Evolutionary conservation across 1,140 invertebrate genomes (phyloP), one percentile per base, ranked within the genome.

Genomic region (Diorhabda carinulata): DNA sequence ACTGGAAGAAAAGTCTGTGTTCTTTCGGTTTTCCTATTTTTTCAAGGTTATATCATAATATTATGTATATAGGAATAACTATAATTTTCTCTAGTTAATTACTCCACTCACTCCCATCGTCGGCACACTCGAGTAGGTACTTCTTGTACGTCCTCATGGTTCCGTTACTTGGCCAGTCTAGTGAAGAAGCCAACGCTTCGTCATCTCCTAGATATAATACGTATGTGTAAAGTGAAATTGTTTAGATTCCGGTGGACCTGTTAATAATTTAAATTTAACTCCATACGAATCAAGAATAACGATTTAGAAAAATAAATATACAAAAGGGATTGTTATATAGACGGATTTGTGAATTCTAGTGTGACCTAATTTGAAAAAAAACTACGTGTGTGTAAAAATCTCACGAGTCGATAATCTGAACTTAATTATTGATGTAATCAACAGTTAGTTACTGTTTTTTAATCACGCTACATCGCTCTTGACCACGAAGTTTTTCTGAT

Each of bases 381-480:
- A 8, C 47, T 52, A n/a, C n/a, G 47, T 52, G n/a, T 52, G 47
- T 52, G 47, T 52, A 52, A 52, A 52, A 52, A 52, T 52, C 47
- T 52, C 47, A 52, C 47, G 47, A 52, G 47, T 52, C 47, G 47
- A 52, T 52, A 52, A 52, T 52, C n/a, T n/a, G 47, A 52, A 52
- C 6, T 52, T 52, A 52, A 52, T 52, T 52, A 52, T 52, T 52
- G 47, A 52, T 52, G 47, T 52, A 52, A 52, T 52, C 47, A 52
- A 52, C 47, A 52, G 47, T 52, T 52, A 52, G 47, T 52, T 52
- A 52, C 47, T 52, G 47, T 52, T 52, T 52, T 52, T 52, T 52
- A 52, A 52, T 8, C 47, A 52, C 47, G 47, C 47, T 52, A 52
- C 3, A 52, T 52, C n/a, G 47, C 6, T 52, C 47, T 52, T 52